phyloP scores from a whole-genome alignment of 2,888 invertebrate species.

The Caradrina kadenii region DNA sequence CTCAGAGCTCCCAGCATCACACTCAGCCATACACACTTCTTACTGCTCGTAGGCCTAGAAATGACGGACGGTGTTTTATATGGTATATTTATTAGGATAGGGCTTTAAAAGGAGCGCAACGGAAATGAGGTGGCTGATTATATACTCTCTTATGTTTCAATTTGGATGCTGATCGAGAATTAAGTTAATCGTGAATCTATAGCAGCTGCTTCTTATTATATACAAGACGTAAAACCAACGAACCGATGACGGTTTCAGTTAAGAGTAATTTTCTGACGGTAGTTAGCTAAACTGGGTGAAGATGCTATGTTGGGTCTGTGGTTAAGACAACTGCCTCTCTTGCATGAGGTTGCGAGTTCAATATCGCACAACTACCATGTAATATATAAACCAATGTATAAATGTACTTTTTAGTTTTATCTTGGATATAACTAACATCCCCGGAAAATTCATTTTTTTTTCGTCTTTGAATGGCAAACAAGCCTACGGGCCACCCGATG shows the following conservation, averaged over 20 bases:
- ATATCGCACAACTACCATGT: too few species aligned
- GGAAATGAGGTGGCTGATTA: slow-evolving; percentile 59
- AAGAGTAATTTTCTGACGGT: slow-evolving; percentile 2
- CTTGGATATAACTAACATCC: too few species aligned
- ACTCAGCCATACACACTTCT: slow-evolving; percentile 92
- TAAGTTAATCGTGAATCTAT: slow-evolving; percentile 37
- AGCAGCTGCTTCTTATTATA: slow-evolving; percentile 4
- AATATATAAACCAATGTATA: too few species aligned
- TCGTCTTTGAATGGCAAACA: too few species aligned
- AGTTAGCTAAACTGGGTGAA: neutral
- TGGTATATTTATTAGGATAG: slow-evolving; percentile 55
- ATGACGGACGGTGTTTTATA: slow-evolving; percentile 54
- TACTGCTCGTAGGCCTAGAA: slow-evolving; percentile 83
- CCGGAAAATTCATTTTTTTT: too few species aligned
- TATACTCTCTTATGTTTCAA: slow-evolving; percentile 42
- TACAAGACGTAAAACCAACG: neutral
- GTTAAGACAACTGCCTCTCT: too few species aligned
- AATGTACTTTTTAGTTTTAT: too few species aligned
- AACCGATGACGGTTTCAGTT: neutral
- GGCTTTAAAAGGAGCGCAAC: slow-evolving; percentile 40
- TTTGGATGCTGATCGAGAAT: slow-evolving; percentile 42
- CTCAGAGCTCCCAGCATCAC: slow-evolving; percentile 93
- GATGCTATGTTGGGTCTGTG: too few species aligned
- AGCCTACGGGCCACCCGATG: too few species aligned
- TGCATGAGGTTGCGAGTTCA: too few species aligned